Conservation (phyloP, 2,113 vertebrate genomes). For the Tamias sibiricus region DNA sequence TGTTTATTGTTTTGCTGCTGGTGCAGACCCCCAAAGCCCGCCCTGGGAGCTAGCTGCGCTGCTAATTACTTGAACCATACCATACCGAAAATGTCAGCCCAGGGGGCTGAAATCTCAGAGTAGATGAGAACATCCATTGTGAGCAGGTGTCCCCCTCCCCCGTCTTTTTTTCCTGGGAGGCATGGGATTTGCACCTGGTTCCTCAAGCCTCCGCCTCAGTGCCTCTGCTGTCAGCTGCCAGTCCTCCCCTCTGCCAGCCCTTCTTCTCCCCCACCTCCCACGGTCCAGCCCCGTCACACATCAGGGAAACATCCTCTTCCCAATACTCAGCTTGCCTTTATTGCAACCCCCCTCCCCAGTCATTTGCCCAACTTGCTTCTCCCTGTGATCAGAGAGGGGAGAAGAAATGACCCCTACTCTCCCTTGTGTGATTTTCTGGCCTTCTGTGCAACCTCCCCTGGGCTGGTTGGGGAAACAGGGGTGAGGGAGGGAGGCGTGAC, state of each 20-base stretch:
- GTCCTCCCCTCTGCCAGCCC: neutral
- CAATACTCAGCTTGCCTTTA: slow-evolving; percentile 35
- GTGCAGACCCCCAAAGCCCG: slow-evolving; percentile 58
- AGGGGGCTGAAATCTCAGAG: slow-evolving; percentile 27
- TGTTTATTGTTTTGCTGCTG: slow-evolving; percentile 55
- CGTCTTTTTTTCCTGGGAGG: neutral
- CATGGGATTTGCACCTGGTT: slow-evolving; percentile 68
- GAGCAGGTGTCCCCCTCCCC: slow-evolving; percentile 50
- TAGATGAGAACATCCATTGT: slow-evolving; percentile 54
- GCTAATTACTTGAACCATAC: slow-evolving; percentile 55
- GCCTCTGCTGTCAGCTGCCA: slow-evolving; percentile 26
- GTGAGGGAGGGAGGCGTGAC: slow-evolving; percentile 57
- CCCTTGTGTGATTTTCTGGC: neutral
- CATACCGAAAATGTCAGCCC: neutral
- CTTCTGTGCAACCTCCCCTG: neutral
- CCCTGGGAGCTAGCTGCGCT: slow-evolving; percentile 38
- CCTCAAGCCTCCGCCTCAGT: slow-evolving; percentile 29
- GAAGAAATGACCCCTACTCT: slow-evolving; percentile 22
- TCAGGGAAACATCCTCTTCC: neutral
- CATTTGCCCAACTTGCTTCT: slow-evolving; percentile 49
- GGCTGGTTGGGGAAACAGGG: slow-evolving; percentile 6
- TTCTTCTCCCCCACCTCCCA: slow-evolving; percentile 39
- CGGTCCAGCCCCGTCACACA: slow-evolving; percentile 24
- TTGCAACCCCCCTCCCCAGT: neutral
- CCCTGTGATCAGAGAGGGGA: neutral